Evolutionary conservation across 2,888 invertebrate genomes (phyloP).

Genomic region (Drosophila peninsularis): DNA sequence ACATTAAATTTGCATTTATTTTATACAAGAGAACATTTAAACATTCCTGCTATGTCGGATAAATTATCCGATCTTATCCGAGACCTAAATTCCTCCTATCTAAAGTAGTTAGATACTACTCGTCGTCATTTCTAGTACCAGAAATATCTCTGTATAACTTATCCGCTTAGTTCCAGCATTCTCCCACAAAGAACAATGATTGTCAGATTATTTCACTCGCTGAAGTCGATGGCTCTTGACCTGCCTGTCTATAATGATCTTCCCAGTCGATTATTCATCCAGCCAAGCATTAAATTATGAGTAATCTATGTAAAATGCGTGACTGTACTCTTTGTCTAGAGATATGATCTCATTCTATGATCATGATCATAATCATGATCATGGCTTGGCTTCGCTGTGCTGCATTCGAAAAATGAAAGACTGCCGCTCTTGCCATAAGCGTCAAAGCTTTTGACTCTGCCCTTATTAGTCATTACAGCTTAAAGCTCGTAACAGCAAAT

Average conservation of each 20-base stretch:
- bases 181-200: conserved; percentile 1
- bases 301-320: conserved; percentile 28
- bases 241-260: conserved; percentile 20
- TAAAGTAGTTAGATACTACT: not conserved
- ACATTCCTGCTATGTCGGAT: not conserved
- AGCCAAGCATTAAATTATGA: conserved; percentile 29
- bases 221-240: conserved; percentile 20
- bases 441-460: conserved; percentile 32
- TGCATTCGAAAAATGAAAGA: conserved; percentile 36
- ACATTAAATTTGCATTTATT: not conserved
- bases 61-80: not conserved
- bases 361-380: conserved; percentile 34
- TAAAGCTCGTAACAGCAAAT: conserved; percentile 15
- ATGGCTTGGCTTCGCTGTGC: conserved; percentile 13
- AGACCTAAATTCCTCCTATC: not conserved
- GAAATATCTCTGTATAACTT: not conserved
- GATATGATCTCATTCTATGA: conserved; percentile 42
- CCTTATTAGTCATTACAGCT: conserved; percentile 49
- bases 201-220: not conserved
- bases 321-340: conserved; percentile 20
- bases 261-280: conserved; percentile 30
- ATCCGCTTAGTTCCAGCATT: not conserved
- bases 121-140: not conserved
- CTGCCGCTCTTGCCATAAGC: conserved; percentile 21
- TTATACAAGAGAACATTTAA: not conserved